Evolutionary conservation across 1,140 invertebrate genomes (phyloP), one percentile per base, ranked within the genome.

Genomic region (Aphis craccivora): DNA sequence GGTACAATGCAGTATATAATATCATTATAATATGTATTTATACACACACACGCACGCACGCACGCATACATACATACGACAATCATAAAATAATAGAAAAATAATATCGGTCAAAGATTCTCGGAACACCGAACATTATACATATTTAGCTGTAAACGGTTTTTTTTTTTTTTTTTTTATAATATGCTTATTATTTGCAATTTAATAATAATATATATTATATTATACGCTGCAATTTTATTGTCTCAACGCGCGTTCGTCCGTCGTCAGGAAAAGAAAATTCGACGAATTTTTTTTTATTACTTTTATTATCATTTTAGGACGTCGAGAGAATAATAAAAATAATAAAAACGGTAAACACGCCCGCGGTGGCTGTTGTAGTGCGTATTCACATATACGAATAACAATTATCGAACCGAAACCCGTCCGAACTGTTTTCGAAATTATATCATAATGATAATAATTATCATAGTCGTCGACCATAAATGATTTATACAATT

Each of bases 361-460:
- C 23, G 51, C 37, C 22, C n/a, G 87, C 87, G 11, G 48, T 88
- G 86, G 35, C 20, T 53, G 20, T n/a, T 53, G 20, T 11, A 67
- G 3, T 30, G 60, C 60, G 30, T n/a, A n/a, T 45, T 0, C 45
- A 3, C 30, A n/a, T 14, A 20, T n/a, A n/a, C 60, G 60, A 76
- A n/a, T 53, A 89, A 48, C 11, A 86, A 87, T 40, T 55, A 25
- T 55, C 88, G 88, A 55, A 89, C 89, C n/a, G 30, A 90, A 67
- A 90, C 89, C 55, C 20, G 53, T 67, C 89, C 40, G 37, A 90
- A 90, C n/a, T 9, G 89, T 90, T 90, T 90, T 90, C 55, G 43
- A 90, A 90, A 90, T 67, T 60, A 90, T 67, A 11, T 43, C 89
- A 35, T 88, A 88, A 25, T 76, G 60, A 76, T 76, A 48, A 88